Evolutionary conservation across 2,797 vertebrate genomes (phyloP).

Genomic region (Rhinella marina): DNA sequence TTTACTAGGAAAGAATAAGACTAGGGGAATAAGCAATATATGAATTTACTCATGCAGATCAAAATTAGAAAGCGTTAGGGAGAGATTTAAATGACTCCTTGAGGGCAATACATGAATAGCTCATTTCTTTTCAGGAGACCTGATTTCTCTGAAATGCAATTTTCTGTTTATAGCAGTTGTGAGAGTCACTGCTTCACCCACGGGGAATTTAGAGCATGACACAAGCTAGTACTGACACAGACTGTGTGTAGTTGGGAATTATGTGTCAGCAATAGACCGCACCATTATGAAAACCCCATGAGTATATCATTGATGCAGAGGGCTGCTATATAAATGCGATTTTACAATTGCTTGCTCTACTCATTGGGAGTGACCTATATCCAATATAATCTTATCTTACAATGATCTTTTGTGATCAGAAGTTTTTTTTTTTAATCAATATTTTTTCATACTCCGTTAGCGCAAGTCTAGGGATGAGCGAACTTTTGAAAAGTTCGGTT

Average conservation of each 20-base stretch:
- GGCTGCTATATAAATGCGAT: neutral
- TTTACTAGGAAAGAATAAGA: neutral
- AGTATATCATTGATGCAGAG: neutral
- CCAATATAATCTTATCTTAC: neutral
- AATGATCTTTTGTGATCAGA: neutral
- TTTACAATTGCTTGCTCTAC: neutral
- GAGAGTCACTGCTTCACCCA: neutral
- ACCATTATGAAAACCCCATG: neutral
- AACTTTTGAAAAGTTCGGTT: no score
- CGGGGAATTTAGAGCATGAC: neutral
- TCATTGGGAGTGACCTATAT: constrained; percentile 5
- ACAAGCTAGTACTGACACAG: constrained; percentile 1
- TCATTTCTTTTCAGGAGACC: constrained; percentile 19
- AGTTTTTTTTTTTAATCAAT: neutral
- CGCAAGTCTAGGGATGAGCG: no score
- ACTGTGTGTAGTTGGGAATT: constrained; percentile 14
- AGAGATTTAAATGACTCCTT: constrained; percentile 6
- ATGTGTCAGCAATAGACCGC: neutral
- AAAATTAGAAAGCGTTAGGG: constrained; percentile 14
- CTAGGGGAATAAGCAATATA: neutral
- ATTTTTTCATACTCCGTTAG: no score
- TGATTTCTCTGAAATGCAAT: constrained; percentile 32
- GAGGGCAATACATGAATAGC: constrained; percentile 10
- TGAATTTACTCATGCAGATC: neutral
- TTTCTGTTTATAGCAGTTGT: constrained; percentile 13